Evolutionary conservation across 2,113 vertebrate species (phyloP), one percentile per base, ranked within the genome.

Genomic region (Hiodon tergisus): DNA sequence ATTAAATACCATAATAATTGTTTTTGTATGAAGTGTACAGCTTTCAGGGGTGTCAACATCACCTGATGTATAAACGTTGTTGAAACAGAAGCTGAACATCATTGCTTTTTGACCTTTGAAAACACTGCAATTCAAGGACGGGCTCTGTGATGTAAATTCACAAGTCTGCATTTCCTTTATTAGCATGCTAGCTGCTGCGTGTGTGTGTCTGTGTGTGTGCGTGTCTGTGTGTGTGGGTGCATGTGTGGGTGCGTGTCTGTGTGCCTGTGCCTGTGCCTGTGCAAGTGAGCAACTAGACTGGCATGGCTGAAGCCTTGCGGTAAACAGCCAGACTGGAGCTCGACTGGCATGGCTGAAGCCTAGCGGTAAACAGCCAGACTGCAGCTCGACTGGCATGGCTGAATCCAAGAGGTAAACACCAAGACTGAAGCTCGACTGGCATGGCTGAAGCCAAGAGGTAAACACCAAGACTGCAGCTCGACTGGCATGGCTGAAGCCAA

Each of bases 381-480:
- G 31, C 31, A 31, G 31, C 31, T 31, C 31, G 31, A 31, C 31
- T 31, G 31, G 31, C 31, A 31, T 31, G 31, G 31, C 31, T 31
- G 31, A 31, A 31, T 0, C 31, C 31, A 31, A 31, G 31, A 31
- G 31, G 31, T 31, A 31, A 31, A 31, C 31, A 31, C 31, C 31
- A 31, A 31, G 31, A 31, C 31, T 31, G 31, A 0, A 31, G 31
- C 31, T 31, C 31, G 2, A 31, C 31, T 31, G 31, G 31, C 31
- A 31, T 31, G 31, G 31, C 31, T 31, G 31, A 31, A 31, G 31
- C 31, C 31, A 1, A 1, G 31, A 0, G 31, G 31, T 31, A 31
- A 31, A 31, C 31, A 89, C 88, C 87, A 88, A 87, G 65, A 60
- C 31, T 78, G 73, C 74, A 87, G 85, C 81, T 81, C 78, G 82